Evolutionary conservation across 1,140 invertebrate genomes (phyloP).

Genomic region (Cydia strobilella): DNA sequence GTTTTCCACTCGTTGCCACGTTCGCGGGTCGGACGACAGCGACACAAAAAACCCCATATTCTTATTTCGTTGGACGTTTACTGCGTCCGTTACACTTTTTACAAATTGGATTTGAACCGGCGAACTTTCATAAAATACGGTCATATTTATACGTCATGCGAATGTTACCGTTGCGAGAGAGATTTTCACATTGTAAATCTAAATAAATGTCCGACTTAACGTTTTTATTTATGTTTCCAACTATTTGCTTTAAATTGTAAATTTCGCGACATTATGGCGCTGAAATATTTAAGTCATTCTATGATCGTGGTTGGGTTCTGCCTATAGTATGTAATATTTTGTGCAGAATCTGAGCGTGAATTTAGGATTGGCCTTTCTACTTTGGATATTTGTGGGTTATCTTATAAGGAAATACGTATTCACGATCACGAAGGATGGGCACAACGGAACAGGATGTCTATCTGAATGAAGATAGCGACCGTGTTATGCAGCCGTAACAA

Average conservation of each 20-base stretch:
- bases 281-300: conserved; percentile 1
- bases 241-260: not conserved
- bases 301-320: not conserved
- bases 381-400: conserved; percentile 26
- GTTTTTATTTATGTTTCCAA: conserved; percentile 18
- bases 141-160: conserved; percentile 30
- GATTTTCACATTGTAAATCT: conserved; percentile 13
- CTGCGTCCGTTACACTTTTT: conserved; percentile 46
- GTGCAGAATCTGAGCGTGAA: not conserved
- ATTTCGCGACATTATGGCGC: not conserved
- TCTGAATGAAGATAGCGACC: conserved; percentile 44
- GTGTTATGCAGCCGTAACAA: conserved; percentile 40
- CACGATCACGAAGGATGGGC: conserved; percentile 41
- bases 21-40: conserved; percentile 43
- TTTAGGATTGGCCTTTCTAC: conserved; percentile 5
- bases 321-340: not conserved
- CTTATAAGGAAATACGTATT: conserved; percentile 35
- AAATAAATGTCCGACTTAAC: conserved; percentile 14
- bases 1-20: conserved; percentile 41
- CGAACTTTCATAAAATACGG: conserved; percentile 39
- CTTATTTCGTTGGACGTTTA: conserved; percentile 51
- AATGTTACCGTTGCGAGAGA: conserved; percentile 6
- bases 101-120: conserved; percentile 55
- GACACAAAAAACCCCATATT: conserved; percentile 51
- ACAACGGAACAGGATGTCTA: conserved; percentile 42